Base-by-base conservation (phyloP, 1,140 invertebrate species). In the Heliothis virescens region DNA sequence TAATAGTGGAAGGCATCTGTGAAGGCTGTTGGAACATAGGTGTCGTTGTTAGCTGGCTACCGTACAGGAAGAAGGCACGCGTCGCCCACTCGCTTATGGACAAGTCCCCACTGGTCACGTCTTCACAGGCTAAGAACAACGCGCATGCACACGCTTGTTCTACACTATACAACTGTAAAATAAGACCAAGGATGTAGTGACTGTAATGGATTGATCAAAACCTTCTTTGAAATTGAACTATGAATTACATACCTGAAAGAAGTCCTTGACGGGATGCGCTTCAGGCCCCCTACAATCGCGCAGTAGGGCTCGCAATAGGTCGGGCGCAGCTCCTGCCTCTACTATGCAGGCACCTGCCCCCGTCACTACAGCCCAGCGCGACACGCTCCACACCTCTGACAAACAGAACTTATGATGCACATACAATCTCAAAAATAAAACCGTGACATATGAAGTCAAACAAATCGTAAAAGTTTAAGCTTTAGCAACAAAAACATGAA, bases 21-120 rank as follows among this genome's bases (percentile, higher is more conserved):
- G 89, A 88, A 15, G 81, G 76, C 41, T 92, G 89, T 21, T 90
- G 88, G 57, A 90, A 90, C 9, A 89, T 80, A 0, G 88, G 85
- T 5, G 90, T 78, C 0, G 89, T 86, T 1, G 91, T 90, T 7
- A 95, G 96, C 86, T 99, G 98, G 12, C 97, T 97, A 48, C 99
- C 98, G 92, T 98, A 99, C 76, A 98, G 92, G 88, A 99, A 98
- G 90, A 99, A 99, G 0, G 98, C 98, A 87, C 98, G 96, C 1
- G 97, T 97, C 3, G 99, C 98, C 97, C 98, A 98, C 86, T 99
- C 97, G 55, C 96, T 96, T 0, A 98, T 95, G 0, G 91, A 86
- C 7, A 87, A 82, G 78, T 95, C 94, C 86, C 98, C 96, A 41
- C 96, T 96, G 79, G 97, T 97, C 95, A 96, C 74, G 92, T 96